Base-by-base conservation (phyloP, 1,140 invertebrate genomes). In the Paraescarpia echinospica region DNA sequence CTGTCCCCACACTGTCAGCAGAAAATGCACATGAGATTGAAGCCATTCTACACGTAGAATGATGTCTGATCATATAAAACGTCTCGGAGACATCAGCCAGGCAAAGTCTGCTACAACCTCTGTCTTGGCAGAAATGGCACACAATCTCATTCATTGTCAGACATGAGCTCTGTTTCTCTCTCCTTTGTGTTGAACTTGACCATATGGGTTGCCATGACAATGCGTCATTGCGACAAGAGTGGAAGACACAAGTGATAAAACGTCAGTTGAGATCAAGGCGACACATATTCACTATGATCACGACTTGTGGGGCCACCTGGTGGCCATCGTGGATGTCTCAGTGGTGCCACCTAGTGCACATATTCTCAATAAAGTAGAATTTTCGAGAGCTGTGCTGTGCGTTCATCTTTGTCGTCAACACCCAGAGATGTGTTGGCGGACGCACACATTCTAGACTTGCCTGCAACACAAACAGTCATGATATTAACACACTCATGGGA, bases 401-500 rank as follows among this genome's bases (percentile, higher is more conserved):
- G 0, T 77, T 77, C 22, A 18, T 77, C 2, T 27, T 31, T 27
- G 59, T 41, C 12, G 41, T 41, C 41, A 41, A 41, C 41, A 41
- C 12, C 4, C 41, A 41, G 41, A 41, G 12, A 41, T 41, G 41
- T 41, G 41, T 41, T 41, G 41, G 12, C 41, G 41, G 4, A 41
- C 4, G 41, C 41, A 31, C 91, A 31, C 31, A 91, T 34, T 91
- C 91, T 91, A 48, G 34, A 33, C 33, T 59, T 48, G 59, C 33
- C 33, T 35, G 35, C 18, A 91, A 91, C 33, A 41, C 33, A 91
- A 35, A 33, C n/a, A 41, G 8, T 91, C 33, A 91, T 33, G 22
- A 91, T 91, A 35, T 91, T 59, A 48, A 91, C 91, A 41, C 91
- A 41, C 33, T 34, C 27, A 41, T 18, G 90, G 9, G 31, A 41